phyloP scores from a whole-genome alignment of 1,140 invertebrate genomes.

The Drosophila oshimai region DNA sequence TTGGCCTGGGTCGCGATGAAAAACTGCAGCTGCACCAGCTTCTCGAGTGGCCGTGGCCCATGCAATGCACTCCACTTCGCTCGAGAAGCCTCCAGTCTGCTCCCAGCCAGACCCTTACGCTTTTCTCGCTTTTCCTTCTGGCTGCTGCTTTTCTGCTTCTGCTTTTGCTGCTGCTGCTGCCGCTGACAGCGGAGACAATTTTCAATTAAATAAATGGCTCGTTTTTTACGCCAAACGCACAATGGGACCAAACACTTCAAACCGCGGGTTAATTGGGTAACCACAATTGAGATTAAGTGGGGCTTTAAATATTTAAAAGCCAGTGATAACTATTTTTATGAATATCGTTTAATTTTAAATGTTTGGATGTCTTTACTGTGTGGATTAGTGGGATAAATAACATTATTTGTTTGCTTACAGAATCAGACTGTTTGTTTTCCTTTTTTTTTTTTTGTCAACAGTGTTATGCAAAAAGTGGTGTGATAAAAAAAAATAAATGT shows the following conservation, averaged over 20 bases:
- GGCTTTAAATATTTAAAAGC: conserved; percentile 3
- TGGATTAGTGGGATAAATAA: too few relatives aligned
- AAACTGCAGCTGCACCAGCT: conserved; percentile 58
- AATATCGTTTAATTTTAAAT: background rate
- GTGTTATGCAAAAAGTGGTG: too few relatives aligned
- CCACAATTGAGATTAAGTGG: conserved; percentile 22
- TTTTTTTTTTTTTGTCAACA: too few relatives aligned
- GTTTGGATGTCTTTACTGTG: background rate
- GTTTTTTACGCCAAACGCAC: conserved; percentile 61
- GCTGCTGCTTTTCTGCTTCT: conserved; percentile 19
- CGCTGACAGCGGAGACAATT: conserved; percentile 74
- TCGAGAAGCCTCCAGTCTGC: conserved; percentile 22
- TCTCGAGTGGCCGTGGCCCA: conserved; percentile 26
- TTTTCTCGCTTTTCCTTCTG: conserved; percentile 38
- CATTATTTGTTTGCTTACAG: too few relatives aligned
- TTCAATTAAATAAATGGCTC: conserved; percentile 76
- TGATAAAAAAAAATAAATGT: too few relatives aligned
- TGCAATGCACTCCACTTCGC: background rate
- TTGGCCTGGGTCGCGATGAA: conserved; percentile 31
- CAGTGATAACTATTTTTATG: background rate
- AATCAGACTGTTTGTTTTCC: too few relatives aligned
- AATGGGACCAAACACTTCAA: conserved; percentile 38
- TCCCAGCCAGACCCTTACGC: conserved; percentile 16
- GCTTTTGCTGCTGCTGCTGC: conserved; percentile 32
- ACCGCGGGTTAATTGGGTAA: conserved; percentile 24